Evolutionary conservation across 2,888 invertebrate genomes (phyloP).

Genomic region (Leptinotarsa haldemani): DNA sequence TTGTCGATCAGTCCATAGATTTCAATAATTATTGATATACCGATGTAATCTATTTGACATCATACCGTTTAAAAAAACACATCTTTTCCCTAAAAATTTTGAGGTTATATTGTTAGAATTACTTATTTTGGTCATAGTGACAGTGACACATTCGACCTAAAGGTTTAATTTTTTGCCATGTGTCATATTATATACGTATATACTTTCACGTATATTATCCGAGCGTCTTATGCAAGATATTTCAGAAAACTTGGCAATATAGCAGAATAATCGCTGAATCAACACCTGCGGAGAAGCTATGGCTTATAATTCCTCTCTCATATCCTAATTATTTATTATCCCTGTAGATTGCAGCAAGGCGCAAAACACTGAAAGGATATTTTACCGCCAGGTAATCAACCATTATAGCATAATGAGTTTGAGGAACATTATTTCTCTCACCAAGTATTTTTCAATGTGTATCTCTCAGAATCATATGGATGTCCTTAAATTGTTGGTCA

Average conservation of each 20-base stretch:
- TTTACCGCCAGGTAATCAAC: slow-evolving; percentile 21
- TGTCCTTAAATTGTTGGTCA: background rate
- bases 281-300: slow-evolving; percentile 18
- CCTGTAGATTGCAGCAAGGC: slow-evolving; percentile 22
- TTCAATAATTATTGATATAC: too few relatives aligned
- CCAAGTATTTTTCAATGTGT: slow-evolving; percentile 17
- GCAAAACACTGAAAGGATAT: slow-evolving; percentile 19
- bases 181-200: too few relatives aligned
- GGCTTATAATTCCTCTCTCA: slow-evolving; percentile 11
- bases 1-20: too few relatives aligned
- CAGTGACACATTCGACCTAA: too few relatives aligned
- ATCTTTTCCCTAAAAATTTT: too few relatives aligned
- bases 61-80: too few relatives aligned
- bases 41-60: too few relatives aligned
- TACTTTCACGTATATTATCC: too few relatives aligned
- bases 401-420: slow-evolving; percentile 21
- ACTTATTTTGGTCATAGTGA: too few relatives aligned
- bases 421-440: slow-evolving; percentile 17
- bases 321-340: slow-evolving; percentile 25
- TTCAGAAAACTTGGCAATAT: background rate
- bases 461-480: background rate
- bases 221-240: too few relatives aligned
- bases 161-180: too few relatives aligned
- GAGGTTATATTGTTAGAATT: too few relatives aligned
- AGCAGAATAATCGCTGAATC: background rate